phyloP scores from a whole-genome alignment of 2,113 vertebrate species.

The Chelonoidis abingdonii region DNA sequence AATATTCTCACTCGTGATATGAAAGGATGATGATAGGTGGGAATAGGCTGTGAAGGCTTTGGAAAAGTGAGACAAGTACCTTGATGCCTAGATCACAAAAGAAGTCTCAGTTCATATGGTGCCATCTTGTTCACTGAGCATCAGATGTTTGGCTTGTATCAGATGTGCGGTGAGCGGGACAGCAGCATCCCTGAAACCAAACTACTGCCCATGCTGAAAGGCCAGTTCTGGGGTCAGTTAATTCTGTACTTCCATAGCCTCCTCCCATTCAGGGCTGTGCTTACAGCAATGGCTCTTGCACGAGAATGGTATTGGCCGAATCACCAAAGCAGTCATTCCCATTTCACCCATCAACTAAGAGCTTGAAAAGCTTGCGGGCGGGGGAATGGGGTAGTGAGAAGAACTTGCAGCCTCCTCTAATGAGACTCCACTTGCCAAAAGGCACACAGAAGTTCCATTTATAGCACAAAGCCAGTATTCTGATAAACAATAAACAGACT shows the following conservation, averaged over 20 bases:
- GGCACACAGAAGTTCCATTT: neutral
- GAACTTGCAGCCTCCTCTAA: neutral
- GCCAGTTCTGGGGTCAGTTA: neutral
- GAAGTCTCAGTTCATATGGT: neutral
- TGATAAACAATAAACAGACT: constrained; percentile 45
- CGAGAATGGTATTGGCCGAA: neutral
- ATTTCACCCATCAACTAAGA: neutral
- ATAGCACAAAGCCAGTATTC: constrained; percentile 17
- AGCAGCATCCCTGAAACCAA: accelerated
- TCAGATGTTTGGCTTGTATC: neutral
- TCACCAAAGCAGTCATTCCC: neutral
- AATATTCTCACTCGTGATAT: neutral
- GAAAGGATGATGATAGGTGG: neutral
- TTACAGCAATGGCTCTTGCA: neutral
- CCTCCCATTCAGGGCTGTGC: neutral
- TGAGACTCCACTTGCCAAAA: neutral
- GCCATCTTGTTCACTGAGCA: neutral
- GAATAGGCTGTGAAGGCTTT: neutral
- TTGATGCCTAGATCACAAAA: neutral
- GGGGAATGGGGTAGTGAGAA: constrained; percentile 2
- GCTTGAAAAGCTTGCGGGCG: neutral
- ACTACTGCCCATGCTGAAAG: neutral
- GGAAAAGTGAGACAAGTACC: neutral
- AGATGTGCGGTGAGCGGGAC: neutral
- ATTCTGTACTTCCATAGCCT: neutral